A percentile compares a stretch with the other conserved stretches of the same genome.
These are phyloP conservation scores for Aulostomus chinensis DNA, from an alignment of 2,797 vertebrate genomes.

Conservation along the genomic window DNA sequence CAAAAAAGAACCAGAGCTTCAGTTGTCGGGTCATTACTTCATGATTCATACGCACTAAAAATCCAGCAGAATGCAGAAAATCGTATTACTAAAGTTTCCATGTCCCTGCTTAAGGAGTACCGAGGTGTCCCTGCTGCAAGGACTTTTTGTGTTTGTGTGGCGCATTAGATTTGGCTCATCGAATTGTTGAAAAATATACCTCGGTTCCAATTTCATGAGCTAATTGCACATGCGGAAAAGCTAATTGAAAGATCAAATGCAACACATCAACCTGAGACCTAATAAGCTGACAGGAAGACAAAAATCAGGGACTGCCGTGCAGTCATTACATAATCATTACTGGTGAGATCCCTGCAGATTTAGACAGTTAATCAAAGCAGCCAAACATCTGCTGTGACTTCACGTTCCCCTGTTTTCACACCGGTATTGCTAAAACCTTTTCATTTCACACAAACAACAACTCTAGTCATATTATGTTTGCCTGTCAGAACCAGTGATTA, in stretches of 20 bases:
- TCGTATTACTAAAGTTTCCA: too few species aligned
- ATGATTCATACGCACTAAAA: too few species aligned
- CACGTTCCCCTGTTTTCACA: constrained; percentile 15
- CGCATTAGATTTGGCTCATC: constrained; percentile 16
- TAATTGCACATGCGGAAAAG: constrained; percentile 25
- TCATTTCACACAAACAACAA: constrained; percentile 17
- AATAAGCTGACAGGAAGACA: constrained; percentile 19
- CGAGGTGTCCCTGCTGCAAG: too few species aligned
- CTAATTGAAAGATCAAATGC: constrained; percentile 41
- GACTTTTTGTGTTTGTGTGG: constrained; percentile 2
- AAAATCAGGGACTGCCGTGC: constrained; percentile 25
- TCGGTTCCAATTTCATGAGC: constrained; percentile 1
- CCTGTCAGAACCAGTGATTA: constrained; percentile 39
- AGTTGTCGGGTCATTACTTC: too few species aligned
- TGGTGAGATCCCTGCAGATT: constrained; percentile 27
- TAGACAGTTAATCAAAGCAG: constrained; percentile 38
- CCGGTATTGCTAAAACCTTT: constrained; percentile 14
- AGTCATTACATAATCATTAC: constrained; percentile 20
- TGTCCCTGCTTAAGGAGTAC: too few species aligned
- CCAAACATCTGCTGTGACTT: constrained; percentile 32
- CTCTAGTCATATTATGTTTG: constrained; percentile 27
- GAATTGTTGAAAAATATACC: constrained; percentile 13
- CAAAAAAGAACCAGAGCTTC: too few species aligned
- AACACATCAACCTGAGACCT: constrained; percentile 18
- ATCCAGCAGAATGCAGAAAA: too few species aligned